These are phyloP conservation scores for Aphodius granarius DNA, from an alignment of 2,888 invertebrate species.

Conservation along the genomic window DNA sequence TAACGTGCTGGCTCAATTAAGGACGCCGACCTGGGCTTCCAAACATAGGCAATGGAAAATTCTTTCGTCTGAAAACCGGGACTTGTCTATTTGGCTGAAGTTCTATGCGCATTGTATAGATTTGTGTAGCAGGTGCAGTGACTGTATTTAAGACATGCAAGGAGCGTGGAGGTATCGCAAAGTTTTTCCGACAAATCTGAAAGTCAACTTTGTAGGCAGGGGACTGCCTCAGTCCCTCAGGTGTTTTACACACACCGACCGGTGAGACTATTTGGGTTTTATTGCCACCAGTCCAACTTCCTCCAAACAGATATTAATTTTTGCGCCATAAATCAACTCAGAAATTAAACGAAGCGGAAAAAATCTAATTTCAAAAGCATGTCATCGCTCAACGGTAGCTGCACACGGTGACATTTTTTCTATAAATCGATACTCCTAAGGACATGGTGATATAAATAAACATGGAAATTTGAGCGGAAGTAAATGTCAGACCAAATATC, in stretches of 20 bases:
- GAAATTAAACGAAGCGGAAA: neutral
- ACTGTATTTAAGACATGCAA: slow-evolving; percentile 39
- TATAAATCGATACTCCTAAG: neutral
- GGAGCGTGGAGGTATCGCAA: slow-evolving; percentile 34
- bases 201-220: slow-evolving; percentile 36
- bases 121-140: slow-evolving; percentile 34
- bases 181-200: slow-evolving; percentile 41
- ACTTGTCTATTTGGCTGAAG: no score
- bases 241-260: neutral
- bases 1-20: no score
- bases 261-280: neutral
- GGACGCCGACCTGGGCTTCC: no score
- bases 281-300: neutral
- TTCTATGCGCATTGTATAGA: neutral
- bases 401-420: neutral
- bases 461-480: neutral
- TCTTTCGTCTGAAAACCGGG: no score
- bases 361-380: neutral
- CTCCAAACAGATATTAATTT: neutral
- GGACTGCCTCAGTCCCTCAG: neutral
- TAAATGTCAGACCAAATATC: neutral
- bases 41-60: no score
- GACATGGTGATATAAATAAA: neutral
- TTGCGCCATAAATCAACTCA: neutral
- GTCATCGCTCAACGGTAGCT: neutral